Base-by-base conservation (phyloP, 1,140 invertebrate species). In the Solenopsis fugax region DNA sequence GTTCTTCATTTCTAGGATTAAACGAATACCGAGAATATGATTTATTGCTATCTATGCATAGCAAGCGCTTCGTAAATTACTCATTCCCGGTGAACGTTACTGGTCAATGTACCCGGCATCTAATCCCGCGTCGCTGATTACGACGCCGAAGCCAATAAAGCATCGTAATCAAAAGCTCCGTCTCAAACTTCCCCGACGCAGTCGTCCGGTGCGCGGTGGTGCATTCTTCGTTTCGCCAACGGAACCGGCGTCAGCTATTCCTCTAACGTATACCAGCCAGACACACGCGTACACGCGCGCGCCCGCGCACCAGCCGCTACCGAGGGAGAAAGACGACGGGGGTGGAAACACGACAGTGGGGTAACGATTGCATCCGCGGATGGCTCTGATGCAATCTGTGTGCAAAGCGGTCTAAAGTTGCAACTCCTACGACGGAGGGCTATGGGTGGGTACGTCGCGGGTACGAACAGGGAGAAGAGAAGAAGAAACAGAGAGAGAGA, bases 331-430 rank as follows among this genome's bases (percentile, higher is more conserved):
- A 69, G n/a, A 56, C 73, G 81, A 69, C 69, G 76, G 69, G 81
- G 85, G 69, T 85, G 81, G 87, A 86, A 81, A 92, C 88, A 90
- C 85, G 77, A 87, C 80, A 84, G 81, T 85, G 88, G 91, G 90
- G 92, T 94, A 94, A 92, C 92, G 93, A 93, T 94, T 93, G 93
- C 93, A 93, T 94, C 93, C 89, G 89, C 92, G 90, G 90, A 93
- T 93, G 91, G 91, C 90, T 93, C 86, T 87, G 88, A 92, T 93
- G 93, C 93, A 93, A 93, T 93, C 92, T 93, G 93, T 93, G 93
- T 94, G 93, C 91, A 94, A 94, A 93, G 92, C 92, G 89, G 91
- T 72, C 85, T 81, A 60, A 89, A 90, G 89, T 89, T 89, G 88
- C 64, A 64, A 69, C 92, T 90, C 90, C 62, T 85, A 85, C 72